Conservation (phyloP, 2,797 vertebrate genomes). For the Spinibarbus caldwelli region DNA sequence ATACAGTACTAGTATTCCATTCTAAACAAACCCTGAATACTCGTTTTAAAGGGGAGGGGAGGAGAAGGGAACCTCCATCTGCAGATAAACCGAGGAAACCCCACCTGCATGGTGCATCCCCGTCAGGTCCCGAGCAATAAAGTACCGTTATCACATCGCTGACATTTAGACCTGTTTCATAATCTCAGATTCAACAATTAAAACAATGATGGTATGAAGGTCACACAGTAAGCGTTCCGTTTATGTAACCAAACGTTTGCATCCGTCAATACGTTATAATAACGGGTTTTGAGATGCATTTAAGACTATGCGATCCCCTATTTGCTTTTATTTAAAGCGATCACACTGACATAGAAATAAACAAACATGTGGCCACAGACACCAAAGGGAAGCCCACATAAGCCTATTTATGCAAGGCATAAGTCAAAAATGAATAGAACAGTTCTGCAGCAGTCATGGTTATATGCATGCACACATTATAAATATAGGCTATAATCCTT, state of each 20-base stretch:
- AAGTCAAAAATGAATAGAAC: neutral
- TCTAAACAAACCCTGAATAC: neutral
- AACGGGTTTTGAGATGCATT: neutral
- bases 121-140: constrained; percentile 39
- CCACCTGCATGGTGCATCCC: constrained; percentile 53
- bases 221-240: neutral
- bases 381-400: neutral
- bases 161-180: constrained; percentile 1
- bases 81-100: constrained; percentile 57
- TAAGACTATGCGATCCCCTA: neutral
- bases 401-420: neutral
- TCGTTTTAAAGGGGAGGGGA: constrained; percentile 5
- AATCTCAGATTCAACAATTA: neutral
- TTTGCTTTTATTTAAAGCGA: neutral
- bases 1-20: neutral
- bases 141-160: neutral
- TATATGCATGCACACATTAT: neutral
- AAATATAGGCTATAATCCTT: neutral
- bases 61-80: constrained; percentile 48
- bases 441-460: neutral
- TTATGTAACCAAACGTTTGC: neutral
- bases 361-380: neutral
- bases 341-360: neutral
- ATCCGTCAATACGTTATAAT: neutral
- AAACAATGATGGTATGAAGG: neutral